Evolutionary conservation across 2,888 invertebrate genomes (phyloP).

Genomic region (Didymodactylos carnosus): DNA sequence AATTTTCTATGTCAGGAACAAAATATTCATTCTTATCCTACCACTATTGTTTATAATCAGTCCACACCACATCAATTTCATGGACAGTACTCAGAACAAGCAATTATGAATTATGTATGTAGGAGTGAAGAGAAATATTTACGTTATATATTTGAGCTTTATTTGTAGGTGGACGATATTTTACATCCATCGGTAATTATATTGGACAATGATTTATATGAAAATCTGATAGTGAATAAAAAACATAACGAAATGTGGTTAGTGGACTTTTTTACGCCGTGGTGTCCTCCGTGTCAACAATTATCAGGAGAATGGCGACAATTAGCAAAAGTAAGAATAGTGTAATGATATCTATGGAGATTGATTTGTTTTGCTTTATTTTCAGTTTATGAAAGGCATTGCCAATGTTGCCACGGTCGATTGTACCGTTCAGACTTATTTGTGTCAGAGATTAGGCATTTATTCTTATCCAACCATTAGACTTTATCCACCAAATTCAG

Average conservation of each 20-base stretch:
- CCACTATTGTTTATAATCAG: conserved; percentile 47
- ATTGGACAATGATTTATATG: conserved; percentile 41
- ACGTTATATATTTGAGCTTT: too few species aligned
- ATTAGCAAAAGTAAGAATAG: conserved; percentile 39
- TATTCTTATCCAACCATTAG: conserved; percentile 50
- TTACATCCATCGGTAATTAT: conserved; percentile 40
- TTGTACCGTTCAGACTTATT: conserved; percentile 42
- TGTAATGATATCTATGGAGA: too few species aligned
- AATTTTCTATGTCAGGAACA: conserved; percentile 38
- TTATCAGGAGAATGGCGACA: conserved; percentile 48
- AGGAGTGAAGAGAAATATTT: too few species aligned
- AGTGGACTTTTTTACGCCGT: conserved; percentile 52
- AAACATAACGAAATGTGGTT: conserved; percentile 44
- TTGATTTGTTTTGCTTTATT: conserved; percentile 10
- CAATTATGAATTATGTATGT: conserved; percentile 48
- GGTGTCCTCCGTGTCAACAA: conserved; percentile 55
- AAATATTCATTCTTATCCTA: conserved; percentile 36
- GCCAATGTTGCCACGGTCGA: conserved; percentile 48
- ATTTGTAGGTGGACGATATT: conserved; percentile 34
- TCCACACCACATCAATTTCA: conserved; percentile 40
- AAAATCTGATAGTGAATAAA: conserved; percentile 39
- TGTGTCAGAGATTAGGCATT: conserved; percentile 45
- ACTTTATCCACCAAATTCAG: conserved; percentile 43
- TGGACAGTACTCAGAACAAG: conserved; percentile 42
- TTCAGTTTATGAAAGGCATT: conserved; percentile 37